Evolutionary conservation across 2,888 invertebrate genomes (phyloP).

Genomic region (Heliconius ismenius): DNA sequence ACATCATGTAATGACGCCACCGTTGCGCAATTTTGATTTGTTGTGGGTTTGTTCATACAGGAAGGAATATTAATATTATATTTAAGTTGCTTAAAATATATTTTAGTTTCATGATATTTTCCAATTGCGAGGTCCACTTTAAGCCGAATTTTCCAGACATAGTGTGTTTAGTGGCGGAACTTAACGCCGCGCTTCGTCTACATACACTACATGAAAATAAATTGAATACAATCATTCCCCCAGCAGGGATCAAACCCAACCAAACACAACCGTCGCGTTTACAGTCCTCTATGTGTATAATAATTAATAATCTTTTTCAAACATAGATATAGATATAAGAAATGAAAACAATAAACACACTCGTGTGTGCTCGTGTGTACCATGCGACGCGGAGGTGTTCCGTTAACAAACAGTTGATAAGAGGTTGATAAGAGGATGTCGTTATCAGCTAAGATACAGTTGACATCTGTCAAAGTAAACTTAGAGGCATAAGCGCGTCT

Average conservation of each 20-base stretch:
- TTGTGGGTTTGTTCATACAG: neutral
- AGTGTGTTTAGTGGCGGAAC: too few species aligned
- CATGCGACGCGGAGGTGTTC: constrained; percentile 31
- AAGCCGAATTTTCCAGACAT: too few species aligned
- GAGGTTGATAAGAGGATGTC: constrained; percentile 32
- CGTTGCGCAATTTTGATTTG: neutral
- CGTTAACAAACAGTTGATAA: constrained; percentile 43
- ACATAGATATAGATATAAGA: neutral
- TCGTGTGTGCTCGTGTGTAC: neutral
- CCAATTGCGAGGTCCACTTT: neutral
- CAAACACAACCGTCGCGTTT: neutral
- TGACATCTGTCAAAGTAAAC: constrained; percentile 38
- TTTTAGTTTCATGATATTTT: neutral
- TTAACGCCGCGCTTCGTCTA: too few species aligned
- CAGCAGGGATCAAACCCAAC: neutral
- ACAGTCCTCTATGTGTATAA: neutral
- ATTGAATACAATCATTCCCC: neutral
- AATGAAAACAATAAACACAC: constrained; percentile 11
- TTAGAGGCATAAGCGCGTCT: constrained; percentile 8
- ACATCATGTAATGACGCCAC: constrained; percentile 6
- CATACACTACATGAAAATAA: too few species aligned
- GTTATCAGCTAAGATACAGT: constrained; percentile 38
- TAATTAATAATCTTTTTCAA: neutral
- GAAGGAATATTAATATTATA: neutral
- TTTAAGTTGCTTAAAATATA: too few species aligned